A percentile compares a stretch with the other conserved stretches of the same genome.
These are phyloP conservation scores for Lacerta agilis DNA, from an alignment of 2,797 vertebrate species.

Conservation along the genomic window DNA sequence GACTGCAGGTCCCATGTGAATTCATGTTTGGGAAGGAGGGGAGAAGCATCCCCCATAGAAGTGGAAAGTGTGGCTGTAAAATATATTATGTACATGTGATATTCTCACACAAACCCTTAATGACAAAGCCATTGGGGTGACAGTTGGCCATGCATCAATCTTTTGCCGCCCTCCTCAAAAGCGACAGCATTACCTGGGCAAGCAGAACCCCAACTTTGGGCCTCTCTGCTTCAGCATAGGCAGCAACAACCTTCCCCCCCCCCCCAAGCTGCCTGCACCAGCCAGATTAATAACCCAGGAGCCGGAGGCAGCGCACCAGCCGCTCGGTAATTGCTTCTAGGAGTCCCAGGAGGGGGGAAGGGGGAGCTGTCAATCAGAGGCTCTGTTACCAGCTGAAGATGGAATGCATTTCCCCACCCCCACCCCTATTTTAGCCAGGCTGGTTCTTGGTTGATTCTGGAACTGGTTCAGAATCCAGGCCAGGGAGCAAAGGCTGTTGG, in stretches of 20 bases:
- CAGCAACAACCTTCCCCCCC: too few species aligned
- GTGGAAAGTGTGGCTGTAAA: background rate
- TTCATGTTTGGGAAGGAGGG: background rate
- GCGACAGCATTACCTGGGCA: background rate
- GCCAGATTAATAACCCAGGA: conserved; percentile 23
- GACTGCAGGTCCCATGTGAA: background rate
- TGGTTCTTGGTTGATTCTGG: background rate
- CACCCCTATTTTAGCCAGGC: background rate
- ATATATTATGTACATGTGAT: too few species aligned
- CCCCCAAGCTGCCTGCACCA: background rate
- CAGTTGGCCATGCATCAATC: too few species aligned
- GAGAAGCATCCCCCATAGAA: background rate
- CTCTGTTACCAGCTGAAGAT: background rate
- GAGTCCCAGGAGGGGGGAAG: background rate
- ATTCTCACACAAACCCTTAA: background rate
- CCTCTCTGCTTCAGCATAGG: background rate
- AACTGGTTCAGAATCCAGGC: background rate
- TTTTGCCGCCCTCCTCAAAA: accelerated
- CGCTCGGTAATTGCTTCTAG: conserved; percentile 29
- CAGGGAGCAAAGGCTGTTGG: background rate
- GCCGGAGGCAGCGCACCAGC: conserved; percentile 8
- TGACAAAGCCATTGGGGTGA: too few species aligned
- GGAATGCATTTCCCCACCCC: conserved; percentile 1
- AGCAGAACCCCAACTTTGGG: background rate
- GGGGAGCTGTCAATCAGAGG: conserved; percentile 24